Evolutionary conservation across 2,888 invertebrate genomes (phyloP), one percentile per base, ranked within the genome.

Genomic region (Tipula confusa): DNA sequence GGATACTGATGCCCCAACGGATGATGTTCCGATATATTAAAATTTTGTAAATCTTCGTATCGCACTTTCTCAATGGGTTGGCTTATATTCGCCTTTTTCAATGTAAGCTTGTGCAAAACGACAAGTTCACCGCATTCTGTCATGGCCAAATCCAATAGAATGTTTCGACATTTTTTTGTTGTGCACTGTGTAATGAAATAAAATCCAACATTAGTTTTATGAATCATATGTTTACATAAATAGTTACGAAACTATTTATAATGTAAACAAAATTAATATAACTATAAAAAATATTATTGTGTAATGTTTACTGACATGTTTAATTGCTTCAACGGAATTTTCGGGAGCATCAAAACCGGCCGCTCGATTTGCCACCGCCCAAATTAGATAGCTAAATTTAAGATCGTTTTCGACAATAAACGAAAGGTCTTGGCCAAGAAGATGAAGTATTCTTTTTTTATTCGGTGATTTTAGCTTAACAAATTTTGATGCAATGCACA

Each of bases 261-360:
- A 82, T 38, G 24, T 64, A 64, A 64, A 64, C 64, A 64, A 64
- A 24, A 64, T 7, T 18, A 64, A 6, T n/a, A n/a, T 24, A 48
- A 48, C 24, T 43, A 84, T 64, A 29, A 6, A 33, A 13, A 24
- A 15, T 18, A 7, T 13, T 3, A 38, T n/a, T 43, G 43, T 43
- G 6, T 43, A 43, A 43, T 43, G 1, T 33, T n/a, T n/a, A 29
- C 18, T 33, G 86, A 89, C 89, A 86, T 89, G 89, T 86, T 88
- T 88, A 29, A 89, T 86, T 43, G 89, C 89, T 79, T 88, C 88
- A 86, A 87, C 87, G 1, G 89, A 89, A 84, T 89, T 89, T 85
- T 89, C 89, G 0, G 89, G 89, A 24, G 89, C 89, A 87, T 89
- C 89, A 85, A 89, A 89, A 38, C 88, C 88, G 84, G 89, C 89